Conservation (phyloP, 2,888 invertebrate species). For the Eledona agricola region DNA sequence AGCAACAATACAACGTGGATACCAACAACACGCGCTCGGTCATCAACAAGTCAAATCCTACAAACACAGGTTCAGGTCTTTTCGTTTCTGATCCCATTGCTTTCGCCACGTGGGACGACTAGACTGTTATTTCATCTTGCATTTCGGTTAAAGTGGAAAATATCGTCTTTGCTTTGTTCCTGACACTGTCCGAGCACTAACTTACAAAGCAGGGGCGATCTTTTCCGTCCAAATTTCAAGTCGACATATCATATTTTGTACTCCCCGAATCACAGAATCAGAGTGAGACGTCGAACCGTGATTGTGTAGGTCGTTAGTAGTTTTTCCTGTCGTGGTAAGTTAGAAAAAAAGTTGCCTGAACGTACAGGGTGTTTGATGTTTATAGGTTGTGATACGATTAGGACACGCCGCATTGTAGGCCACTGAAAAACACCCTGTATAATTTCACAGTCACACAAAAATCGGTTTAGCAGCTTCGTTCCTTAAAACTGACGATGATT, state of each 20-base stretch:
- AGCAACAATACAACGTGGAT: constrained; percentile 60
- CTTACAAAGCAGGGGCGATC: no score
- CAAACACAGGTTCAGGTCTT: constrained; percentile 45
- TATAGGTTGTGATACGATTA: constrained; percentile 25
- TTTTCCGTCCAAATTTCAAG: no score
- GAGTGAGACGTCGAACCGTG: constrained; percentile 3
- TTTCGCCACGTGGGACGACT: constrained; percentile 53
- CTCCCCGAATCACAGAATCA: background rate
- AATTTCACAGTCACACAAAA: no score
- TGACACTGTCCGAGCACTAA: no score
- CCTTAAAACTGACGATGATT: no score
- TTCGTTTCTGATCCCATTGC: constrained; percentile 53
- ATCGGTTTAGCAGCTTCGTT: no score
- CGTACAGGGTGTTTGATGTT: constrained; percentile 23
- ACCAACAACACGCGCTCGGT: constrained; percentile 61
- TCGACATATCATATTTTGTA: background rate
- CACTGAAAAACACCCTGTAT: constrained; percentile 20
- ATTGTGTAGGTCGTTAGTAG: constrained; percentile 10
- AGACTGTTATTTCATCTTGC: no score
- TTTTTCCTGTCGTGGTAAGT: constrained; percentile 16
- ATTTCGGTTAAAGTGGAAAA: constrained; percentile 27
- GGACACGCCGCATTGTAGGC: constrained; percentile 6
- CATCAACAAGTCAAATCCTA: constrained; percentile 51
- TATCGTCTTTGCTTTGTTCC: constrained; percentile 34
- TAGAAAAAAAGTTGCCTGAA: constrained; percentile 29